Base-by-base conservation (phyloP, 2,113 vertebrate species). In the Murina feae region DNA sequence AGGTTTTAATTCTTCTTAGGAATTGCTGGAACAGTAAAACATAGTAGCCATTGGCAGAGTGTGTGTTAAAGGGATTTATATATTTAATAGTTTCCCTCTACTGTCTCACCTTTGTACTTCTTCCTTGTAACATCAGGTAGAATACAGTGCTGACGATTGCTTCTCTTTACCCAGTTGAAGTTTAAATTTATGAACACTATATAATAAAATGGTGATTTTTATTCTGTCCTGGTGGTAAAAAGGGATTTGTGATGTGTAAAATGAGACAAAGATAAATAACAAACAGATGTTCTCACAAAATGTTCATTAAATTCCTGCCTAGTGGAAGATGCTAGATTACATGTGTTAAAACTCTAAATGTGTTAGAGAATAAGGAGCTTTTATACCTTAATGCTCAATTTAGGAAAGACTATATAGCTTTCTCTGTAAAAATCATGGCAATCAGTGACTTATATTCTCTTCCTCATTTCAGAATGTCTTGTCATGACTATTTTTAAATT, bases 191-290 rank as follows among this genome's bases (percentile, higher is more conserved):
- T 96, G 94, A 97, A 83, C 8, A 18, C 76, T 89, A n/a, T 94
- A 91, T 97, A 97, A 96, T 97, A 94, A 97, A 96, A 97, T 97
- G 95, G 94, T 97, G 96, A 97, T 96, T 97, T 97, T 96, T 95
- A 96, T 97, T 97, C 96, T 94, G 76, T 97, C 89, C 66, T 96
- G 60, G 72, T 97, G 86, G 93, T 96, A 96, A 91, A 95, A 95
- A 93, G 82, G 94, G 91, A 97, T 97, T 96, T 96, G 93, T 96
- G 96, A 97, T 96, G 96, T 97, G 94, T 96, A 96, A 97, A 97
- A 97, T 96, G 96, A 97, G 97, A 97, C 96, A 96, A 97, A 97
- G 96, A 97, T 97, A 97, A 97, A 97, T 97, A 97, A 97, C 96
- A 97, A 97, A 95, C 97, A 97, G 96, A 97, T 97, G 97, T 97